Conservation (phyloP, 2,797 vertebrate species). For the Acomys russatus region DNA sequence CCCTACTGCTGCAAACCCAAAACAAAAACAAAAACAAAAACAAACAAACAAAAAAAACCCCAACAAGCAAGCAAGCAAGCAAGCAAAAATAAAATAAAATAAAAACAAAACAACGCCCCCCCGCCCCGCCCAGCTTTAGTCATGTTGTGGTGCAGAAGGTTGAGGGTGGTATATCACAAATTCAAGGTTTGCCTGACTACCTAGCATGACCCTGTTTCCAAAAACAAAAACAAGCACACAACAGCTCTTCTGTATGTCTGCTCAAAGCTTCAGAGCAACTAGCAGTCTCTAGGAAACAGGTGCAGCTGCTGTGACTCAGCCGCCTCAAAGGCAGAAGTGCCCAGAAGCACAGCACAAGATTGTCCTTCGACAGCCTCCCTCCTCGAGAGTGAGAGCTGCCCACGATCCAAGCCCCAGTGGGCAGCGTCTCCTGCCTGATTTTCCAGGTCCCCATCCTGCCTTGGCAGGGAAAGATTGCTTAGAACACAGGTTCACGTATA, state of each 20-base stretch:
- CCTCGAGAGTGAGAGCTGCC: background rate
- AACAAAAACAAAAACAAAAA: background rate
- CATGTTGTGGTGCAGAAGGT: background rate
- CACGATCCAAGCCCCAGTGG: background rate
- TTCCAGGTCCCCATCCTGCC: background rate
- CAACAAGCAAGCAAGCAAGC: too few relatives aligned
- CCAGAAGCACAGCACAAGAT: background rate
- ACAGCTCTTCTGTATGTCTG: background rate
- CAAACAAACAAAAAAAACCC: too few relatives aligned
- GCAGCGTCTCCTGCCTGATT: background rate
- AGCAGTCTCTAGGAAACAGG: slow-evolving; percentile 20
- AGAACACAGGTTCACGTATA: background rate
- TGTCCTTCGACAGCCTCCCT: slow-evolving; percentile 1
- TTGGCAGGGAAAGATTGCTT: slow-evolving; percentile 1
- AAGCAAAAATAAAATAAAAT: too few relatives aligned
- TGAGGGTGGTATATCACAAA: background rate
- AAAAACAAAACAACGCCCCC: too few relatives aligned
- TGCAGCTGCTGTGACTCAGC: slow-evolving; percentile 21
- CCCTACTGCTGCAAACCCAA: background rate
- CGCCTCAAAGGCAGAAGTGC: background rate
- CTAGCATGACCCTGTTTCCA: background rate
- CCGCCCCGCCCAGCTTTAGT: background rate
- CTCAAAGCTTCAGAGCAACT: background rate
- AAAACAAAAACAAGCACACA: background rate
- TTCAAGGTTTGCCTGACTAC: background rate